Percentiles rank a stretch among this genome's conserved stretches.
Conservation (phyloP, 2,113 vertebrate genomes). For the Onychostoma macrolepis region DNA sequence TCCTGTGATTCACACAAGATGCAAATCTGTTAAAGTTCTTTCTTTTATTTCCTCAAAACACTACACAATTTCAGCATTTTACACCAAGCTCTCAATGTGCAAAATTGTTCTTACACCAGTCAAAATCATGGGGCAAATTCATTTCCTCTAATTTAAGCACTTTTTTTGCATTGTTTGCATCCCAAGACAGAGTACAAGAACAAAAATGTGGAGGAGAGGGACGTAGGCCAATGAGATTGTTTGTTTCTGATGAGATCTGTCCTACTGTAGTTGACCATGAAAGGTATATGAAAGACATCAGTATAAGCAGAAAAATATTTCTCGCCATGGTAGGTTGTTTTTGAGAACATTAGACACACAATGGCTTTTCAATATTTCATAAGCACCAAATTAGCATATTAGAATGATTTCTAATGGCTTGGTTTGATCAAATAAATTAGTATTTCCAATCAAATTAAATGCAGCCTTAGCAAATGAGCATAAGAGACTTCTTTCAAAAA, state of each 20-base stretch:
- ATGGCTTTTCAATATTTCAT: neutral
- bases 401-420: neutral
- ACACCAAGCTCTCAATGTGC: neutral
- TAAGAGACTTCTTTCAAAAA: neutral
- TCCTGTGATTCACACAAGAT: too few species aligned
- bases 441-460: neutral
- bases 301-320: neutral
- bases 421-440: neutral
- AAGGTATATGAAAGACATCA: neutral
- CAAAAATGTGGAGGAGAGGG: neutral
- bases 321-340: neutral
- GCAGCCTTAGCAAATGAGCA: neutral
- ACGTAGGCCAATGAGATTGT: neutral
- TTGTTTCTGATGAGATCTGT: neutral
- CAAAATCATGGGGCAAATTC: neutral
- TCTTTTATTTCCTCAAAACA: neutral
- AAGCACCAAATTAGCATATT: neutral
- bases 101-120: neutral
- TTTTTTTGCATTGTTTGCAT: too few species aligned
- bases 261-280: neutral
- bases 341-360: neutral
- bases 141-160: too few species aligned
- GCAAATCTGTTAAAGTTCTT: too few species aligned
- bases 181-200: too few species aligned
- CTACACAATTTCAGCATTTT: neutral